These are phyloP conservation scores for Amblyopsis hoosieri DNA, from an alignment of 2,797 vertebrate species.

Conservation along the genomic window DNA sequence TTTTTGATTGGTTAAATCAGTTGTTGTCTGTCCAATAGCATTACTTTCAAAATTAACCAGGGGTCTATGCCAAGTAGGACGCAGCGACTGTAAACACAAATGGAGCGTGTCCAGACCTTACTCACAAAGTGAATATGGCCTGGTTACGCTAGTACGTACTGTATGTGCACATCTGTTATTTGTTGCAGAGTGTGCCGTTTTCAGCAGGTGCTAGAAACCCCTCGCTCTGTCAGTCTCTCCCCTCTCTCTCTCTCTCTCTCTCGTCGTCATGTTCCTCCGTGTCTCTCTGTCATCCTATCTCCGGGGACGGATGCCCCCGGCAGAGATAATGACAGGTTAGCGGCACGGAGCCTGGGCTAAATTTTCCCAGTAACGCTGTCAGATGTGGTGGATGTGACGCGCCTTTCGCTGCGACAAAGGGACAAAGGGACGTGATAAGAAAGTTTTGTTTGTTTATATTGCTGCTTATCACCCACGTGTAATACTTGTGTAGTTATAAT, in stretches of 20 bases:
- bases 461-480: no score
- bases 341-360: not conserved
- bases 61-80: no score
- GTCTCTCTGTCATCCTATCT: slow-evolving; percentile 11
- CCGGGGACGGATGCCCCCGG: slow-evolving; percentile 15
- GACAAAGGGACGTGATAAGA: not conserved
- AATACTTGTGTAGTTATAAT: no score
- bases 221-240: not conserved
- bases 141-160: no score
- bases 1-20: no score
- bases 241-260: slow-evolving; percentile 6
- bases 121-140: no score
- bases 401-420: slow-evolving; percentile 20
- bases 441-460: not conserved
- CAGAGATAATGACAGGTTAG: slow-evolving; percentile 23
- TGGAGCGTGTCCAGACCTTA: no score
- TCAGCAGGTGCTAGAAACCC: not conserved
- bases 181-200: no score
- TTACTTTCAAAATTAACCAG: no score
- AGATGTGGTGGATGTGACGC: slow-evolving; percentile 28
- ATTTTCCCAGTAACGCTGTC: slow-evolving; percentile 13
- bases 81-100: no score
- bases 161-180: no score
- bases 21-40: no score
- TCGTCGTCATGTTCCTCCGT: not conserved